Evolutionary conservation across 2,113 vertebrate species (phyloP), one percentile per base, ranked within the genome.

Genomic region (Misgurnus anguillicaudatus): DNA sequence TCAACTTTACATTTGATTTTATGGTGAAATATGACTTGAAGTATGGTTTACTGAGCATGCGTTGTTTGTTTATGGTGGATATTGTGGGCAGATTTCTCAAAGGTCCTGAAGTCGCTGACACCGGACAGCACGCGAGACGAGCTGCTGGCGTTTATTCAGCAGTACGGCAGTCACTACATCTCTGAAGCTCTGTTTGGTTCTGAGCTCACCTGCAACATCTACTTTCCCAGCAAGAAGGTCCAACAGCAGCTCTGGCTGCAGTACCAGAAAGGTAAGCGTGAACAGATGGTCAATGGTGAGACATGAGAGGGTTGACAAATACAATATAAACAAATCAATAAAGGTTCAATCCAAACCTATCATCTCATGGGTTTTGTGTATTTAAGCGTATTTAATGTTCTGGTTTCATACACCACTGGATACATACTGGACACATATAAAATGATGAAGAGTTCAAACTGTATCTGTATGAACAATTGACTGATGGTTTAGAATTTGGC

Each of bases 211-310:
- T 99, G 98, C 88, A 92, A 91, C 90, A 97, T 99, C 89, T 96
- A 95, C 89, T 99, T 99, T 84, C 97, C 98, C 87, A 99, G 95
- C 92, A 99, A 98, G 92, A 98, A 97, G 88, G 92, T 95, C 36
- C 98, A 99, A 93, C 98, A 99, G 92, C 98, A 99, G 89, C 95
- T 99, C 66, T 99, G 98, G 98, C 93, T 98, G 16, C 98, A 99
- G 92, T 99, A 99, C 84, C 98, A 99, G 93, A 99, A 98, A 97
- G 98, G 98, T 98, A 91, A 94, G 94, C 42, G 21, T 6, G 17
- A 21, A 5, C 36, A 6, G 11, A 19, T 19, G 41, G 41, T 42
- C 41, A 42, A 9, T 9, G 5, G 41, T 42, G 9, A 9, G 13
- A 48, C 13, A 11, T 48, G 24, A 31, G 24, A 31, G 42, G 42